phyloP scores from a whole-genome alignment of 2,888 invertebrate species.

The Xestia rhomboidea region DNA sequence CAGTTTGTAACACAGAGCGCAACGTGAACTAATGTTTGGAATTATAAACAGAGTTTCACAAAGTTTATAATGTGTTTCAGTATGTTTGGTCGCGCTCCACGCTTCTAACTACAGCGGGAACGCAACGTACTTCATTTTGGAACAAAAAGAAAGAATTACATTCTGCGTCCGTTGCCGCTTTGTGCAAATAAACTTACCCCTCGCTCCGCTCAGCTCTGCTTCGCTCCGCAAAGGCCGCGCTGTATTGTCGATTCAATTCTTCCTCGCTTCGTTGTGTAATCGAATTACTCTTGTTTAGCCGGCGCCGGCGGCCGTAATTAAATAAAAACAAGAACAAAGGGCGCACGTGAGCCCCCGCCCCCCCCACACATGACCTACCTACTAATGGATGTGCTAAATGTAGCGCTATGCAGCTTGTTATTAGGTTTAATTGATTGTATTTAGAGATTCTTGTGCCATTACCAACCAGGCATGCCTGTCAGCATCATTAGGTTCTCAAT shows the following conservation, averaged over 20 bases:
- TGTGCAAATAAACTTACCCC: constrained; percentile 21
- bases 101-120: background rate
- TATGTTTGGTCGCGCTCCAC: constrained; percentile 20
- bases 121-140: background rate
- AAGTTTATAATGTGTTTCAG: constrained; percentile 35
- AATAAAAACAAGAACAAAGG: constrained; percentile 69
- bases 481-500: background rate
- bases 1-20: constrained; percentile 7
- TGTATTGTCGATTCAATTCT: constrained; percentile 62
- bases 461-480: background rate
- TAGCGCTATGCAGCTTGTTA: constrained; percentile 3
- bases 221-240: background rate
- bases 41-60: constrained; percentile 13
- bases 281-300: constrained; percentile 68
- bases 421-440: background rate
- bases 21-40: background rate
- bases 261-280: constrained; percentile 70
- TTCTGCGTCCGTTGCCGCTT: background rate
- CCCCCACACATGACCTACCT: constrained; percentile 22
- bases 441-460: background rate
- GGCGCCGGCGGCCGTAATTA: constrained; percentile 62
- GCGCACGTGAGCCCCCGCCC: constrained; percentile 39
- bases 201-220: background rate
- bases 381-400: constrained; percentile 13
- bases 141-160: constrained; percentile 31